A percentile compares a stretch with the other conserved stretches of the same genome.
Conservation (phyloP, 2,888 invertebrate genomes). For the Amphipyra berbera region DNA sequence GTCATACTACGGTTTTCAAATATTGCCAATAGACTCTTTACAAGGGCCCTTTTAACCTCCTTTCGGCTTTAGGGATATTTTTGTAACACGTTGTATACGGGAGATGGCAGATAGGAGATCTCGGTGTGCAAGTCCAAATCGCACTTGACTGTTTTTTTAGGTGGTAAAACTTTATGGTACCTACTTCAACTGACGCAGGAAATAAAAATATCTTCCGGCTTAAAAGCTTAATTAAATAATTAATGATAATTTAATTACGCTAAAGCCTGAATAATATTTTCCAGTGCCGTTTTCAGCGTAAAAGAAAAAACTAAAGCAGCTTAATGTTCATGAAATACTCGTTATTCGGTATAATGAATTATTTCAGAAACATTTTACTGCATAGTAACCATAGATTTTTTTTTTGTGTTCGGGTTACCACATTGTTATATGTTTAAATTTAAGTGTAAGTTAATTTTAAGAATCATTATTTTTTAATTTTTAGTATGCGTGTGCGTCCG, state of each 20-base stretch:
- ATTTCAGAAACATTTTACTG: not conserved
- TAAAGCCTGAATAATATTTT: slow-evolving; percentile 18
- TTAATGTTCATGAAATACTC: slow-evolving; percentile 15
- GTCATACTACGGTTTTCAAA: too few relatives aligned
- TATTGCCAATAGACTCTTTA: too few relatives aligned
- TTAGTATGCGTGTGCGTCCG: too few relatives aligned
- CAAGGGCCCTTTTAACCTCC: too few relatives aligned
- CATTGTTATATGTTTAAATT: too few relatives aligned
- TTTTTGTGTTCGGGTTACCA: not conserved
- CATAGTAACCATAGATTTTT: not conserved
- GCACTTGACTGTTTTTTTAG: not conserved
- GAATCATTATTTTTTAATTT: too few relatives aligned
- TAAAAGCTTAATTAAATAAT: slow-evolving; percentile 21
- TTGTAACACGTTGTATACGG: too few relatives aligned
- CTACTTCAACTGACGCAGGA: not conserved
- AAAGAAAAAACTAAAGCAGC: not conserved
- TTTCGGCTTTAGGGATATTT: too few relatives aligned
- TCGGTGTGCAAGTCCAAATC: too few relatives aligned
- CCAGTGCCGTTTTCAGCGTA: not conserved
- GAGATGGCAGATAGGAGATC: too few relatives aligned
- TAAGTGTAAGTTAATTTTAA: too few relatives aligned
- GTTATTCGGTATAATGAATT: slow-evolving; percentile 17
- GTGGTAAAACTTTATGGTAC: not conserved
- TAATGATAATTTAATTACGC: slow-evolving; percentile 35
- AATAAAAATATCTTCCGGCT: slow-evolving; percentile 8